Base-by-base conservation (phyloP, 2,113 vertebrate genomes). In the Gadus chalcogrammus region DNA sequence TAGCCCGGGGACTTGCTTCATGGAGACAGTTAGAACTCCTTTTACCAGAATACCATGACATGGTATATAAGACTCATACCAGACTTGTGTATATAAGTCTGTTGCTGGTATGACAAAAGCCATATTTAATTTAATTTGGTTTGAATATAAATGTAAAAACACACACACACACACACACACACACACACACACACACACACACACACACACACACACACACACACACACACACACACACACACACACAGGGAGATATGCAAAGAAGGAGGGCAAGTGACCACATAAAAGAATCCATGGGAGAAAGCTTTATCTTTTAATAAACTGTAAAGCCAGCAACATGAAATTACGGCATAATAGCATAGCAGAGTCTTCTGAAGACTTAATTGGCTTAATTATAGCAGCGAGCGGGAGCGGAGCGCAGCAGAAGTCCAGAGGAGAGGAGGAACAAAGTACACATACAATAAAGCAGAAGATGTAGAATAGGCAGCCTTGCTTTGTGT, bases 291-390 rank as follows among this genome's bases (percentile, higher is more conserved):
- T 87, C 84, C 85, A 85, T 83, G 81, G 78, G 81, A 89, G 85
- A 84, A 87, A 91, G 88, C 88, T 92, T 92, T 91, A 91, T 91
- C 90, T 91, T 91, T 89, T 91, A 92, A 91, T 92, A 92, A 91
- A 90, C 86, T 78, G 77, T 90, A 84, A 88, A 89, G 89, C 88
- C 88, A 91, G 90, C 90, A 91, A 91, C 86, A 88, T 92, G 88
- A 89, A 93, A 92, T 92, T 90, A 90, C 85, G 79, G 81, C 78
- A 85, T 90, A 91, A 91, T 88, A 76, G 89, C 83, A 88, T 86
- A 85, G 83, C 81, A 88, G 84, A 85, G 81, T 88, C 88, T 87
- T 91, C 88, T 90, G 90, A 92, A 89, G 86, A 88, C 80, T 90
- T 91, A 90, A 93, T 93, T 90, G 85, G 88, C 88, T 91, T 92